Evolutionary conservation across 2,888 invertebrate genomes (phyloP).

Genomic region (Conops quadrifasciatus): DNA sequence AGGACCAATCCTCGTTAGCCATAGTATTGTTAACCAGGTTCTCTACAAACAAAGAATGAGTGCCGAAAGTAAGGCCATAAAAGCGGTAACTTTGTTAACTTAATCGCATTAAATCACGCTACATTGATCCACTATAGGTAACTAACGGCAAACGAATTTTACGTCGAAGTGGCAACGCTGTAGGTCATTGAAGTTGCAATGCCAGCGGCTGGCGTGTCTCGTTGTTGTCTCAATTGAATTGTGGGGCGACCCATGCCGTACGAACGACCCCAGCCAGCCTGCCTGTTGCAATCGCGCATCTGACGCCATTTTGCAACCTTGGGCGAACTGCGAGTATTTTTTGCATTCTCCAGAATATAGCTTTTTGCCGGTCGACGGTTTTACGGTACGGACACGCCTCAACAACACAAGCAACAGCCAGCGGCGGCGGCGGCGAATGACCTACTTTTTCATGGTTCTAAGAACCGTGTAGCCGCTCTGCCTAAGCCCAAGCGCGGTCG

Average conservation of each 20-base stretch:
- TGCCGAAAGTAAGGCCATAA: not conserved
- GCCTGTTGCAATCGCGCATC: not conserved
- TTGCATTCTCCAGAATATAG: not conserved
- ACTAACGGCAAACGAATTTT: not conserved
- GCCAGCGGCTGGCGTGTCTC: not conserved
- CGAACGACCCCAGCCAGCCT: not conserved
- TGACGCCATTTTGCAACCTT: not conserved
- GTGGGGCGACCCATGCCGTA: too few relatives aligned
- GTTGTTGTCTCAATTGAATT: too few relatives aligned
- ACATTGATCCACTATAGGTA: not conserved
- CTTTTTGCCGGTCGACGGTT: not conserved
- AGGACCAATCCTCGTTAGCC: too few relatives aligned
- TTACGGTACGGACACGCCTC: not conserved
- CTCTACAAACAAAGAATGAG: not conserved
- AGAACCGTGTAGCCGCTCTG: not conserved
- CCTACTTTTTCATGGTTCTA: not conserved
- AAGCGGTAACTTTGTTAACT: not conserved
- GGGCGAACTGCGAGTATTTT: not conserved
- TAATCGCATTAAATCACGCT: slow-evolving; percentile 29
- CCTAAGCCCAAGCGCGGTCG: not conserved
- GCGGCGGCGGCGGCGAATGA: not conserved
- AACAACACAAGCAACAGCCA: not conserved
- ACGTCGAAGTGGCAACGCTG: slow-evolving; percentile 5
- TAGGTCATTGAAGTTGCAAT: not conserved
- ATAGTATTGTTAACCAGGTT: too few relatives aligned